Evolutionary conservation across 2,888 invertebrate species (phyloP).

Genomic region (Lampropteryx suffumata): DNA sequence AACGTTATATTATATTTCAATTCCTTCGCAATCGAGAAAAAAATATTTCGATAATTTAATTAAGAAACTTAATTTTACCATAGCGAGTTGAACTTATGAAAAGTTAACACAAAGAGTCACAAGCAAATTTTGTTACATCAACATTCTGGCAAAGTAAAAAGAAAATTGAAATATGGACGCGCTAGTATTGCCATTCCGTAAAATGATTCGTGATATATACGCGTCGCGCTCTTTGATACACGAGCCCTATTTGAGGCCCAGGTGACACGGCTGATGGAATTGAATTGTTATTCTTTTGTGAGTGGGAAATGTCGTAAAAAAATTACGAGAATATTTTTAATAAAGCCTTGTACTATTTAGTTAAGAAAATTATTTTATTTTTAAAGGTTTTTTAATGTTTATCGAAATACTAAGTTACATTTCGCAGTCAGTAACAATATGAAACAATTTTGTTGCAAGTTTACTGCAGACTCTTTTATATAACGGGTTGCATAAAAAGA

Average conservation of each 20-base stretch:
- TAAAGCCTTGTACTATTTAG: no score
- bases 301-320: constrained; percentile 36
- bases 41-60: no score
- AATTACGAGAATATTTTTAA: constrained; percentile 24
- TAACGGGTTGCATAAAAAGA: constrained; percentile 19
- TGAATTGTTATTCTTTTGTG: constrained; percentile 41
- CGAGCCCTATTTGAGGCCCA: constrained; percentile 57
- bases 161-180: constrained; percentile 56
- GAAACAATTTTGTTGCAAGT: constrained; percentile 12
- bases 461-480: constrained; percentile 7
- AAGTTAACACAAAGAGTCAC: no score
- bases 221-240: constrained; percentile 59
- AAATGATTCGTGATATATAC: constrained; percentile 71
- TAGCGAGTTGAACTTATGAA: no score
- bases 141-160: neutral
- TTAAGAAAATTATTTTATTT: no score
- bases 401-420: no score
- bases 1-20: no score
- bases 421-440: neutral
- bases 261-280: constrained; percentile 56
- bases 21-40: no score
- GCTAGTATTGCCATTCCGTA: constrained; percentile 59
- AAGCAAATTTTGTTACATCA: no score
- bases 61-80: no score
- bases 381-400: no score